Evolutionary conservation across 2,113 vertebrate genomes (phyloP).

Genomic region (Hydrolagus affinis): DNA sequence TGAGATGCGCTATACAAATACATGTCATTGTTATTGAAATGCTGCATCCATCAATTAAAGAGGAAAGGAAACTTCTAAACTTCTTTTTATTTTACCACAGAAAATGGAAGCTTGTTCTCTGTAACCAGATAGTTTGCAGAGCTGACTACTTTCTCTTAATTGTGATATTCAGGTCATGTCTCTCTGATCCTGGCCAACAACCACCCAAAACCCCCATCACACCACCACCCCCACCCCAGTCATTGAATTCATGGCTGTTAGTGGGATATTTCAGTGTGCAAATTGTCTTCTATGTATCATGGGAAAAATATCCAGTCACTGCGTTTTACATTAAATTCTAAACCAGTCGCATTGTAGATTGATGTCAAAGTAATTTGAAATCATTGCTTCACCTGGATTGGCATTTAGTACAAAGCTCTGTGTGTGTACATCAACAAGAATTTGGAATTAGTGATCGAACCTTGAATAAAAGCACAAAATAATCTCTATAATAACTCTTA

Average conservation of each 20-base stretch:
- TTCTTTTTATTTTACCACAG: conserved; percentile 33
- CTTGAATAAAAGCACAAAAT: not conserved
- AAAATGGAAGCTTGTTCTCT: conserved; percentile 32
- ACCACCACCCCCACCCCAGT: too few relatives aligned
- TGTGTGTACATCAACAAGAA: not conserved
- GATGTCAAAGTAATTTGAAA: conserved; percentile 2
- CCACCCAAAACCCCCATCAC: too few relatives aligned
- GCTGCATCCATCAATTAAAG: not conserved
- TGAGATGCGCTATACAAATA: too few relatives aligned
- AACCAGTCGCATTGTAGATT: not conserved
- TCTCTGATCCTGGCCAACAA: not conserved
- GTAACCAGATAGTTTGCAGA: conserved; percentile 11
- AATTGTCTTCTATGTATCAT: too few relatives aligned
- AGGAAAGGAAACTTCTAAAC: conserved; percentile 33
- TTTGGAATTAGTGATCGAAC: not conserved
- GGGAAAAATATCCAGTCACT: too few relatives aligned
- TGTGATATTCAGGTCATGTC: not conserved
- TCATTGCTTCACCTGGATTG: not conserved
- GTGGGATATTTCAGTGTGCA: too few relatives aligned
- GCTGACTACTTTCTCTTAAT: not conserved
- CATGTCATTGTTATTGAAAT: not conserved
- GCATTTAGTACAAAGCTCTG: not conserved
- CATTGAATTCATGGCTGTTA: too few relatives aligned
- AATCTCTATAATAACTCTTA: too few relatives aligned
- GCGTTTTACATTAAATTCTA: too few relatives aligned